These are phyloP conservation scores for Reticulitermes speratus DNA, from an alignment of 1,140 invertebrate species.

Conservation along the genomic window DNA sequence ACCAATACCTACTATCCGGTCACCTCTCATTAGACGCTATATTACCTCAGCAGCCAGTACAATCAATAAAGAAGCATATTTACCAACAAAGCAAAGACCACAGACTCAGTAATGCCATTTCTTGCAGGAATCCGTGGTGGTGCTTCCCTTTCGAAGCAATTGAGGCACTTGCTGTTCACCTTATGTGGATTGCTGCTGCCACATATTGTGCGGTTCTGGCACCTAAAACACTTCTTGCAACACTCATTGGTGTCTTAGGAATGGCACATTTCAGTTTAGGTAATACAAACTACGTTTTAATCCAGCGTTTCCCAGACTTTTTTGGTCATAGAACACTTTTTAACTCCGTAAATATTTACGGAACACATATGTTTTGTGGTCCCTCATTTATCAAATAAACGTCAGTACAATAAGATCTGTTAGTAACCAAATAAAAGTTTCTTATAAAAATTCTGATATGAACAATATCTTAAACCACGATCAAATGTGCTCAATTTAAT, in stretches of 20 bases:
- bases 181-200: slow-evolving; percentile 86
- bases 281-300: slow-evolving; percentile 41
- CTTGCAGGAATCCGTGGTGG: slow-evolving; percentile 73
- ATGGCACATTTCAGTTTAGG: slow-evolving; percentile 82
- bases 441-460: too few relatives aligned
- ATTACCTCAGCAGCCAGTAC: too few relatives aligned
- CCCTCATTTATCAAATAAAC: neutral
- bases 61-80: too few relatives aligned
- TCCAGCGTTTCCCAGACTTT: neutral
- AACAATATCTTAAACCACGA: too few relatives aligned
- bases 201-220: slow-evolving; percentile 79
- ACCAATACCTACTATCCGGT: too few relatives aligned
- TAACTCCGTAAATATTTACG: neutral
- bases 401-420: too few relatives aligned
- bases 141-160: slow-evolving; percentile 83
- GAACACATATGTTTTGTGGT: neutral
- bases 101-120: neutral
- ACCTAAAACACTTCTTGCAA: slow-evolving; percentile 75
- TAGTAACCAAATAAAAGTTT: too few relatives aligned
- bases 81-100: too few relatives aligned
- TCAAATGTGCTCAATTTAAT: too few relatives aligned
- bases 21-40: too few relatives aligned
- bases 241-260: slow-evolving; percentile 76
- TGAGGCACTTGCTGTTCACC: slow-evolving; percentile 79
- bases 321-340: neutral